These are phyloP conservation scores for Dicrostonyx torquatus DNA, from an alignment of 2,797 vertebrate species.

Conservation along the genomic window DNA sequence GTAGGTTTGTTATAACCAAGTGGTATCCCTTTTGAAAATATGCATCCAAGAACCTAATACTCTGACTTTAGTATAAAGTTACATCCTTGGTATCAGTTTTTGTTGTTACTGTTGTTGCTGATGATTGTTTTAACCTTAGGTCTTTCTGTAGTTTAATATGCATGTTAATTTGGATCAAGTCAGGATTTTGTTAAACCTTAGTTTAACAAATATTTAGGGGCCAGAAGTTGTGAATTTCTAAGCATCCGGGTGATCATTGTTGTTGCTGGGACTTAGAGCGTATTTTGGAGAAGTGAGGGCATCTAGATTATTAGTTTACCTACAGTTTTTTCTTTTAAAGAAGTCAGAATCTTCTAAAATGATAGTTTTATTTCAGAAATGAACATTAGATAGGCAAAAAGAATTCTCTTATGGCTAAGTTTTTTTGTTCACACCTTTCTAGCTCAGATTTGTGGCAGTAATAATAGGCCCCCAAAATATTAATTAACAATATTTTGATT, in stretches of 20 bases:
- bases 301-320: slow-evolving; percentile 8
- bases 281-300: slow-evolving; percentile 13
- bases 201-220: not conserved
- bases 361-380: slow-evolving; percentile 59
- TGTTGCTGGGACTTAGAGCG: not conserved
- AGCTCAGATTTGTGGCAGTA: slow-evolving; percentile 5
- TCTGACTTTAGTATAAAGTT: slow-evolving; percentile 29
- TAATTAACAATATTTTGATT: slow-evolving; percentile 50
- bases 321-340: not conserved
- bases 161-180: not conserved
- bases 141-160: not conserved
- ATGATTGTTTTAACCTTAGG: not conserved
- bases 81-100: not conserved
- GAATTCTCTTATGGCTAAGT: slow-evolving; percentile 15
- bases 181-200: slow-evolving; percentile 32
- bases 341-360: slow-evolving; percentile 47
- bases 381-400: slow-evolving; percentile 39
- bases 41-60: not conserved
- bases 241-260: not conserved
- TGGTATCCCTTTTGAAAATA: slow-evolving; percentile 26
- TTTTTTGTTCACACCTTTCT: slow-evolving; percentile 16
- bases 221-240: slow-evolving; percentile 2
- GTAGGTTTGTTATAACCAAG: slow-evolving; percentile 2
- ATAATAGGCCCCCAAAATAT: not conserved
- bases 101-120: not conserved